Percentiles rank a stretch among this genome's conserved stretches.
Conservation (phyloP, 2,888 invertebrate genomes). For the Heterodera filipjevi region DNA sequence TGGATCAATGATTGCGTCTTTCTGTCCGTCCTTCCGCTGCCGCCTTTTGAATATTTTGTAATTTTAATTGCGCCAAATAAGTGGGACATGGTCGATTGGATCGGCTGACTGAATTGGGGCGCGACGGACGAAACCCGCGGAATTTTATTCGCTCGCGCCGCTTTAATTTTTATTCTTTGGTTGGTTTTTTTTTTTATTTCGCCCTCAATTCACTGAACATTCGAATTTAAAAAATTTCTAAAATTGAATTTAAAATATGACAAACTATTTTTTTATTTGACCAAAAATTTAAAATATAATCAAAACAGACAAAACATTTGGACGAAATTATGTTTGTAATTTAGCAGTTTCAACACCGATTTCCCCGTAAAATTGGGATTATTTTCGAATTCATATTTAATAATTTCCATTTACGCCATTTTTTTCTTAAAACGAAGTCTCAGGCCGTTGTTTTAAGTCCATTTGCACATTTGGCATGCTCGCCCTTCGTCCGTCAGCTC, state of each 20-base stretch:
- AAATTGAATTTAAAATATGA: background rate
- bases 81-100: background rate
- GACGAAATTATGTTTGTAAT: background rate
- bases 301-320: no score
- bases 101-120: constrained; percentile 5
- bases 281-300: no score
- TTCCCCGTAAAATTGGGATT: background rate
- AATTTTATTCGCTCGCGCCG: background rate
- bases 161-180: background rate
- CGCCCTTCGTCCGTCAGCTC: background rate
- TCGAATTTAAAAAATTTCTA: background rate
- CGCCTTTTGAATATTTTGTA: background rate
- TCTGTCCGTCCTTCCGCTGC: background rate
- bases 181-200: background rate
- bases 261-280: no score
- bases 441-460: background rate
- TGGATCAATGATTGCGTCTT: background rate
- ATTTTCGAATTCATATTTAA: background rate
- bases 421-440: background rate
- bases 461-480: background rate
- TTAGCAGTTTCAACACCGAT: background rate
- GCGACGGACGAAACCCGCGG: background rate
- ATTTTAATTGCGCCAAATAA: background rate
- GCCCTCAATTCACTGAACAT: background rate
- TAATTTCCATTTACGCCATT: background rate